Base-by-base conservation (phyloP, 1,140 invertebrate species). In the Pinna nobilis region DNA sequence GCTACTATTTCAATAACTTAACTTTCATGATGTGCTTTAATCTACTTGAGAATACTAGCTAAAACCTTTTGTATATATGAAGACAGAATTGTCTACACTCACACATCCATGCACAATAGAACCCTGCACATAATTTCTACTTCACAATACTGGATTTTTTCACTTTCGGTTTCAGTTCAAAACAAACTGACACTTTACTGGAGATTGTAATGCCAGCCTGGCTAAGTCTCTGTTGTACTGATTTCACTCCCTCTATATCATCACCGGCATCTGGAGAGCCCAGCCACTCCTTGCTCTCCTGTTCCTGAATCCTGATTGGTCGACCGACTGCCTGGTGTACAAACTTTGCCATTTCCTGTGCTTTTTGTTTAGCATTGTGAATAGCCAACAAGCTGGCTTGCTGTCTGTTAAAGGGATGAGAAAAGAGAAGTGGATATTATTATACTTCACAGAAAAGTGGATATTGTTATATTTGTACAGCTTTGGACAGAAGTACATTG, bases 351-450 rank as follows among this genome's bases (percentile, higher is more conserved):
- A 88, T 86, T 69, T 88, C 86, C 33, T 83, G 75, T 30, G 86
- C 86, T 74, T 86, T 88, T 39, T 83, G 78, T 69, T 86, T 86
- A 2, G 86, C 86, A 82, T 88, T 88, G 55, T 85, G 83, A 13
- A 87, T 79, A 13, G 86, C 84, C 37, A 84, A 67, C 51, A 87
- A 35, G 69, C 83, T 83, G 18, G 83, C 80, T 71, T 87, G 84
- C 63, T 83, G 83, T 74, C 86, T 87, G 70, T 6, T 80, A 80
- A 11, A 59, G n/a, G 64, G 20, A 68, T 57, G 20, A 68, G 23
- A 61, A 23, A 37, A 57, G 51, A 57, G 47, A 53, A 59, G 2
- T 11, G 3, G 32, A 53, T 53, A 15, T 23, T 53, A 53, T 13
- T 32, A 25, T 44, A 9, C 7, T 9, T 44, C 20, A 47, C 20